A percentile compares a stretch with the other conserved stretches of the same genome.
phyloP scores from a whole-genome alignment of 2,888 invertebrate genomes.

The Balanococcus diminutus region DNA sequence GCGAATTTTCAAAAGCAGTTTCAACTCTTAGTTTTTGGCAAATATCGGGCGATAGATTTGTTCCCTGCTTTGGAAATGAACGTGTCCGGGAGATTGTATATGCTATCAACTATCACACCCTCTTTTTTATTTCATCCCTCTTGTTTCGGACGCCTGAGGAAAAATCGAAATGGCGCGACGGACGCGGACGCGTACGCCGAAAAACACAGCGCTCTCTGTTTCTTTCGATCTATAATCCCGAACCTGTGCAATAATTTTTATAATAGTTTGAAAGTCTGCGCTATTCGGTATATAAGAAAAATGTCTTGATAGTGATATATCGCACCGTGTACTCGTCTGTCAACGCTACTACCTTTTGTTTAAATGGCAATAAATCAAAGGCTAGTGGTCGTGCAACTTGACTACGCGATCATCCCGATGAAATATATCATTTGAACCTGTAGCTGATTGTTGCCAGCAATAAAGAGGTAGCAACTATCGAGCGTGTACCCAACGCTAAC shows the following conservation, averaged over 20 bases:
- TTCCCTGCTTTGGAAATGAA: not conserved
- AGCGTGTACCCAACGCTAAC: not conserved
- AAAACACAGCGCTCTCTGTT: not conserved
- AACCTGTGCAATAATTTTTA: not conserved
- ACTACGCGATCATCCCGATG: not conserved
- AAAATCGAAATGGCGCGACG: slow-evolving; percentile 3
- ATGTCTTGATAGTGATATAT: not conserved
- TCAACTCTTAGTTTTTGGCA: slow-evolving; percentile 1
- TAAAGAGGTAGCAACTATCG: not conserved
- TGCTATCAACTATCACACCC: no score
- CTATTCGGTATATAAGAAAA: not conserved
- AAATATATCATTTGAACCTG: not conserved
- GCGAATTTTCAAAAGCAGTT: not conserved
- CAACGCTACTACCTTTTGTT: slow-evolving; percentile 5
- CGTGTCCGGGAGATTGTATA: not conserved
- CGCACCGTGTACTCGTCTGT: not conserved
- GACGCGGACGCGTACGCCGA: not conserved
- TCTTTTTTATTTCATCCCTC: not conserved
- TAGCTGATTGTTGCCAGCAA: not conserved
- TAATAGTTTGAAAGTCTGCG: not conserved
- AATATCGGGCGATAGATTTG: not conserved
- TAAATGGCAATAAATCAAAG: not conserved
- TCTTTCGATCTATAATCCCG: no score
- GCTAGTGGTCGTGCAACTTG: not conserved
- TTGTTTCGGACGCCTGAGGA: not conserved